These are phyloP conservation scores for Sminthopsis crassicaudata DNA, from an alignment of 2,113 vertebrate genomes.

Conservation along the genomic window DNA sequence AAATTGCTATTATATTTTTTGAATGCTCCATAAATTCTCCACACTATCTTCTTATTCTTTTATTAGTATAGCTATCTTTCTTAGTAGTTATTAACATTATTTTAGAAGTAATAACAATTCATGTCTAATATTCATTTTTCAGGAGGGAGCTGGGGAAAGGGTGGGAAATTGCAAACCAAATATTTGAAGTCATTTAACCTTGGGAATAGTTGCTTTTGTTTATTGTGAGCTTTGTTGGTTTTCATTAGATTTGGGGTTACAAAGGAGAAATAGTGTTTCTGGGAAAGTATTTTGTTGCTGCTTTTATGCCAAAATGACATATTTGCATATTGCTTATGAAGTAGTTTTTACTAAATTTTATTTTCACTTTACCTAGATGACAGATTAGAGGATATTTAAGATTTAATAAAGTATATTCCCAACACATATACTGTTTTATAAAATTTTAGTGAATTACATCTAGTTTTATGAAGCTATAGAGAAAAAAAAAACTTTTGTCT, in stretches of 20 bases:
- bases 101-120: constrained; percentile 43
- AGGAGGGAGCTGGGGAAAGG: background rate
- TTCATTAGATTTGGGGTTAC: constrained; percentile 59
- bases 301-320: background rate
- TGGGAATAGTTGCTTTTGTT: constrained; percentile 76
- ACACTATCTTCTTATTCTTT: too few relatives aligned
- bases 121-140: constrained; percentile 11
- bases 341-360: background rate
- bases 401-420: background rate
- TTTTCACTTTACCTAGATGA: constrained; percentile 11
- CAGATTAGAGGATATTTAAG: background rate
- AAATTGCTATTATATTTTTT: too few relatives aligned
- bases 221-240: constrained; percentile 48
- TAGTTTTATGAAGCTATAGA: background rate
- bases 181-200: constrained; percentile 64
- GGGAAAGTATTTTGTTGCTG: background rate
- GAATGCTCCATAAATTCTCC: too few relatives aligned
- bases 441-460: background rate
- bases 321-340: background rate
- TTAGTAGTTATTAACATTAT: too few relatives aligned
- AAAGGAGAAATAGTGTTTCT: constrained; percentile 55
- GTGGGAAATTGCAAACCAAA: constrained; percentile 52
- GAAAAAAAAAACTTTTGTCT: background rate
- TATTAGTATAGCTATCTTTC: too few relatives aligned
- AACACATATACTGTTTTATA: background rate